Percentiles rank a stretch among this genome's conserved stretches.
Evolutionary conservation across 2,888 invertebrate species (phyloP).

Genomic region (Drosophila subsilvestris): DNA sequence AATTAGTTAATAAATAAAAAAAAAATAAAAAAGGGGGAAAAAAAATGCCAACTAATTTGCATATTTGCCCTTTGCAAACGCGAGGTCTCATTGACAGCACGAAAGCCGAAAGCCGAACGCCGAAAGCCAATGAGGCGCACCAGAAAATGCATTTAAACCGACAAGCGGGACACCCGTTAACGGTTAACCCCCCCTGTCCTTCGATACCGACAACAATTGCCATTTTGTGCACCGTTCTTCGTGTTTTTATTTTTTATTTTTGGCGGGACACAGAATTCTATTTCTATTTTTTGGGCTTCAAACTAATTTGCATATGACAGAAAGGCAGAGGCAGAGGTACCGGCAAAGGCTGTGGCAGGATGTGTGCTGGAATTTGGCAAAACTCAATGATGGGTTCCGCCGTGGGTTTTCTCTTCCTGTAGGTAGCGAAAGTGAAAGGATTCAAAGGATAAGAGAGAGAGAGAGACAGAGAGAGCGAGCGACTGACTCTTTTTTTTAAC

Average conservation of each 20-base stretch:
- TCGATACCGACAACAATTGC: slow-evolving; percentile 57
- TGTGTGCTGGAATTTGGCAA: slow-evolving; percentile 71
- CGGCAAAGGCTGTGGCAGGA: slow-evolving; percentile 36
- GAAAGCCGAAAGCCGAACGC: slow-evolving; percentile 43
- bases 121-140: slow-evolving; percentile 75
- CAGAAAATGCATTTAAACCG: slow-evolving; percentile 69
- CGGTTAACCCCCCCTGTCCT: slow-evolving; percentile 4
- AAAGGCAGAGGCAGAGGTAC: slow-evolving; percentile 22
- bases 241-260: slow-evolving; percentile 59
- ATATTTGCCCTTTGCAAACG: slow-evolving; percentile 73
- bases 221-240: slow-evolving; percentile 64
- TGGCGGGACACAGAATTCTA: slow-evolving; percentile 65
- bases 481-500: slow-evolving; percentile 49
- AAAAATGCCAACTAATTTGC: slow-evolving; percentile 74
- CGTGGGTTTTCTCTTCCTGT: slow-evolving; percentile 19
- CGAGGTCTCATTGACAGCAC: slow-evolving; percentile 66
- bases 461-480: slow-evolving; percentile 40
- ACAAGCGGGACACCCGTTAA: slow-evolving; percentile 24
- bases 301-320: slow-evolving; percentile 75
- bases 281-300: slow-evolving; percentile 51
- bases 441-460: slow-evolving; percentile 66
- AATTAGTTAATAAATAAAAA: slow-evolving; percentile 79
- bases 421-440: slow-evolving; percentile 78
- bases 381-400: slow-evolving; percentile 44
- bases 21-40: slow-evolving; percentile 37